These are phyloP conservation scores for Cryptus viduatorius DNA, from an alignment of 2,888 invertebrate genomes.

Conservation along the genomic window DNA sequence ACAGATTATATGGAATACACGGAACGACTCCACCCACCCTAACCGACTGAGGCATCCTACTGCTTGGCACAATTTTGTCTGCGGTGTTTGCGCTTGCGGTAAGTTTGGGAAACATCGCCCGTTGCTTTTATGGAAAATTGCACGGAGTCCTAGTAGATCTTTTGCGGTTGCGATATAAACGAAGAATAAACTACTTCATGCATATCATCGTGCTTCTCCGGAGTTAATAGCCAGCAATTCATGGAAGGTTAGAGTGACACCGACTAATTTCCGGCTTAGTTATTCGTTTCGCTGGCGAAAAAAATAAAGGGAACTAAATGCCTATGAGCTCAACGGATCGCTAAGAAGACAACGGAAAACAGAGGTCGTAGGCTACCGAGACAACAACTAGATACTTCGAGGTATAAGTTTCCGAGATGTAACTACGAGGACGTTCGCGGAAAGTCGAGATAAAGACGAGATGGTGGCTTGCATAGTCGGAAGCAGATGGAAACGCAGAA, in stretches of 20 bases:
- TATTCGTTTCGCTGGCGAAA: neutral
- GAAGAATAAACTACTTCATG: neutral
- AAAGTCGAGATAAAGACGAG: constrained; percentile 56
- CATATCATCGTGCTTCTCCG: neutral
- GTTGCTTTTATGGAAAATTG: no score
- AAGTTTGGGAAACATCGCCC: no score
- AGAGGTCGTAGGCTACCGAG: constrained; percentile 36
- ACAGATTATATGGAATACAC: constrained; percentile 55
- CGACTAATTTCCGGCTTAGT: neutral
- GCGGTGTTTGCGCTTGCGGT: neutral
- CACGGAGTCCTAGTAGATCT: no score
- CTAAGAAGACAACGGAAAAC: constrained; percentile 50
- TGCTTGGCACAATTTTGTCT: neutral
- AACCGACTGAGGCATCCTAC: constrained; percentile 9
- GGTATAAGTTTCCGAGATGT: constrained; percentile 63
- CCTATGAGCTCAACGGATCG: constrained; percentile 41
- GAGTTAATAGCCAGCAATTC: neutral
- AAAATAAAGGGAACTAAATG: neutral
- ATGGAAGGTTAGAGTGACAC: neutral
- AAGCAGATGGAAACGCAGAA: constrained; percentile 66
- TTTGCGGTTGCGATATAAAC: neutral
- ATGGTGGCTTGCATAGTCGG: constrained; percentile 40
- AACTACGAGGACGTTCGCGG: constrained; percentile 46
- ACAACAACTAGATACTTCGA: constrained; percentile 24
- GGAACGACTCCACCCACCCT: neutral